Percentiles rank a stretch among this genome's conserved stretches.
phyloP scores from a whole-genome alignment of 2,797 vertebrate species.

The Petrocephalus sullivani region DNA sequence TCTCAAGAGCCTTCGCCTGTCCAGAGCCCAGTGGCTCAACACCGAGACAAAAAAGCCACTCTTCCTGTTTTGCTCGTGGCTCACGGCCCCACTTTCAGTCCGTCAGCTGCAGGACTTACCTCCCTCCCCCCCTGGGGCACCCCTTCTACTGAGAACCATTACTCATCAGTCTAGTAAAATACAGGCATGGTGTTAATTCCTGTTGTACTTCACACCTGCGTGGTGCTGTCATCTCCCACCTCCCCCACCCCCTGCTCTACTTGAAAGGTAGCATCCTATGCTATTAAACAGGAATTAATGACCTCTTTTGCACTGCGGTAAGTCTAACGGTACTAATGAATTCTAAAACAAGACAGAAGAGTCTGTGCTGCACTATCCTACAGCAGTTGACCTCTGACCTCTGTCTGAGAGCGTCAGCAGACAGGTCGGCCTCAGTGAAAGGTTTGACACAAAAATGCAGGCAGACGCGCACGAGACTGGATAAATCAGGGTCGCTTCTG shows the following conservation, averaged over 20 bases:
- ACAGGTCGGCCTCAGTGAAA: slow-evolving; percentile 23
- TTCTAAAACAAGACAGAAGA: slow-evolving; percentile 29
- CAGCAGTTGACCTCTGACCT: slow-evolving; percentile 38
- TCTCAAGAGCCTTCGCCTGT: slow-evolving; percentile 42
- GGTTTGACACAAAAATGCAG: neutral
- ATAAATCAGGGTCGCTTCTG: neutral
- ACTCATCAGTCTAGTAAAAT: slow-evolving; percentile 63
- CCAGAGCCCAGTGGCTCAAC: slow-evolving; percentile 56
- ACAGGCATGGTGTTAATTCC: slow-evolving; percentile 67
- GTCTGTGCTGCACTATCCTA: slow-evolving; percentile 10
- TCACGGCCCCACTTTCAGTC: slow-evolving; percentile 69
- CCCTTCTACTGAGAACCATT: slow-evolving; percentile 62
- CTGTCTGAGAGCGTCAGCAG: slow-evolving; percentile 20
- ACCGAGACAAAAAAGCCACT: slow-evolving; percentile 52
- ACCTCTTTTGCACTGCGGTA: slow-evolving; percentile 38
- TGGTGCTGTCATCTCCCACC: slow-evolving; percentile 43
- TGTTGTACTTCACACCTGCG: slow-evolving; percentile 61
- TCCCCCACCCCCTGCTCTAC: slow-evolving; percentile 31
- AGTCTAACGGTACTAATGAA: slow-evolving; percentile 27
- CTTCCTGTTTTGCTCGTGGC: slow-evolving; percentile 81
- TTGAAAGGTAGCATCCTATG: slow-evolving; percentile 39
- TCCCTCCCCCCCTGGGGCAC: slow-evolving; percentile 48
- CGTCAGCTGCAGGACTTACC: slow-evolving; percentile 62
- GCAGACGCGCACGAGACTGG: neutral
- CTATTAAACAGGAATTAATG: slow-evolving; percentile 44